phyloP scores from a whole-genome alignment of 2,113 vertebrate genomes.

The Turdus rufiventris region DNA sequence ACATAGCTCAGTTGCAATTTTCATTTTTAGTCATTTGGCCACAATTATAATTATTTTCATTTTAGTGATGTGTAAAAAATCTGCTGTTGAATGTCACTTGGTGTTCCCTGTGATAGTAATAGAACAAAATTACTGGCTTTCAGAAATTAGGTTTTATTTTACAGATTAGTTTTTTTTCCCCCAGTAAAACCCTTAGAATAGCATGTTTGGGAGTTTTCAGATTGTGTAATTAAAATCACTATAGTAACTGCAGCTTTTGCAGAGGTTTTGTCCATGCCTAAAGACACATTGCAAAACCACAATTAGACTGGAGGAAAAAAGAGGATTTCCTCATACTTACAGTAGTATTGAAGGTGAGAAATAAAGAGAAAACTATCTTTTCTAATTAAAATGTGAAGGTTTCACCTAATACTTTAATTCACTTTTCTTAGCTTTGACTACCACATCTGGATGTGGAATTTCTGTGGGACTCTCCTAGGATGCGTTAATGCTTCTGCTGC shows the following conservation, averaged over 20 bases:
- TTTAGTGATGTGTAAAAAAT: conserved; percentile 10
- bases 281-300: neutral
- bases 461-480: neutral
- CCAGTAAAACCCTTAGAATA: neutral
- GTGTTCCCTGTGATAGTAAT: neutral
- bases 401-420: neutral
- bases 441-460: neutral
- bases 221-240: conserved; percentile 37
- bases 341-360: neutral
- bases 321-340: neutral
- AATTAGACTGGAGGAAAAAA: neutral
- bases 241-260: neutral
- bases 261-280: neutral
- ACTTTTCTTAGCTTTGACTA: conserved; percentile 16
- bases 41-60: neutral
- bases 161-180: neutral
- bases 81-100: neutral
- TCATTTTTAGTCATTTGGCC: neutral
- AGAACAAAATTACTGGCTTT: neutral
- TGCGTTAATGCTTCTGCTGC: neutral
- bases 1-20: neutral
- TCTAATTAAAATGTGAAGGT: neutral
- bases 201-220: neutral
- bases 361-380: neutral
- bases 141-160: conserved; percentile 13